Base-by-base conservation (phyloP, 2,888 invertebrate species). In the Philereme vetulata region DNA sequence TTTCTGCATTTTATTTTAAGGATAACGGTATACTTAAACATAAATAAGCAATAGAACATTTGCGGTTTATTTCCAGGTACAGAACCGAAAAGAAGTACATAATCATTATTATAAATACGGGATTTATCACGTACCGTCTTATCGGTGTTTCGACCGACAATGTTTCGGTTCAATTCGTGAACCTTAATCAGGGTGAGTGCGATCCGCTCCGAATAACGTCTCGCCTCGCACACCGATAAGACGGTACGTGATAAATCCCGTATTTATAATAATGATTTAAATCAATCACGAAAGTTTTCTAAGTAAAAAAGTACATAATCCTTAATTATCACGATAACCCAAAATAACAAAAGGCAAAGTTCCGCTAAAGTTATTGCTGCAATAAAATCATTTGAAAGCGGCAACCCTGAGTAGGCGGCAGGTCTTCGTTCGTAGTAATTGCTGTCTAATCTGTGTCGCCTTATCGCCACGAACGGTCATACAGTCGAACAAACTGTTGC, bases 391-490 rank as follows among this genome's bases (percentile, higher is more conserved):
- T n/a, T 44, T n/a, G 42, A 52, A 32, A 21, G 81, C 77, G 81
- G 33, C 86, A 90, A 57, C 91, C 90, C 90, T 90, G 65, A 3
- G 54, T 10, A 21, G 51, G 54, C 66, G 69, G 69, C 81, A 82
- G 79, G 82, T 82, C 81, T 78, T 74, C 56, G 49, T 51, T 35
- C 51, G 4, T 58, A 62, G 48, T 55, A 42, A 62, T 42, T 56
- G 36, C 36, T 58, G 55, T 46, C 10, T 55, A 58, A 56, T 59
- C 72, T 72, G 81, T 82, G 84, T 80, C 81, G 82, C 80, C 86
- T 89, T 90, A 89, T 89, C 90, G 89, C 85, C 80, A 33, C 60
- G 75, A 80, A 75, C 81, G 76, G 78, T 75, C 81, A 78, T 74
- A 79, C 82, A 81, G 74, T 81, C 85, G 80, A 82, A 85, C 85